Conservation (phyloP, 1,140 invertebrate species). For the Neomicropteryx cornuta region DNA sequence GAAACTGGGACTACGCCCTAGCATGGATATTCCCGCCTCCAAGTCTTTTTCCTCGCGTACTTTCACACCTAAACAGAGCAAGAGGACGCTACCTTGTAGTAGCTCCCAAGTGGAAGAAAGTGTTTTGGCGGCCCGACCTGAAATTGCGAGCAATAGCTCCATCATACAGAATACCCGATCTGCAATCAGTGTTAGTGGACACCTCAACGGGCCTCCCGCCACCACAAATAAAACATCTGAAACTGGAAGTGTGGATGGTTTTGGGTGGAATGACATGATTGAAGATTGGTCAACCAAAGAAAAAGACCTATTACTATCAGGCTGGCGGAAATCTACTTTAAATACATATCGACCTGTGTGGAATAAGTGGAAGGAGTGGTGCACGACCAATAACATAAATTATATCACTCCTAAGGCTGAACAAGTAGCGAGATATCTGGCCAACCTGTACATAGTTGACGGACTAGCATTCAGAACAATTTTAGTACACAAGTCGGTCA, state of each 20-base stretch:
- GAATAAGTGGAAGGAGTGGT: slow-evolving; percentile 11
- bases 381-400: too few relatives aligned
- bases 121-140: slow-evolving; percentile 6
- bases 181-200: slow-evolving; percentile 7
- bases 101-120: slow-evolving; percentile 8
- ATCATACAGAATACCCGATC: neutral
- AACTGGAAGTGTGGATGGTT: slow-evolving; percentile 11
- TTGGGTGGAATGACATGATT: slow-evolving; percentile 3
- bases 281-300: slow-evolving; percentile 9
- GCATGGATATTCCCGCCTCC: slow-evolving; percentile 18
- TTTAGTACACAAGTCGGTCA: too few relatives aligned
- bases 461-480: too few relatives aligned
- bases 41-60: slow-evolving; percentile 14
- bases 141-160: slow-evolving; percentile 3
- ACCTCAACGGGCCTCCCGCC: slow-evolving; percentile 7
- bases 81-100: slow-evolving; percentile 12
- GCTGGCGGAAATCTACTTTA: slow-evolving; percentile 9
- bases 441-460: too few relatives aligned
- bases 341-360: slow-evolving; percentile 10
- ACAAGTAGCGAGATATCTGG: too few relatives aligned
- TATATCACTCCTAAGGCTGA: too few relatives aligned
- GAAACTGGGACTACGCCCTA: slow-evolving; percentile 13
- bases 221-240: slow-evolving; percentile 5
- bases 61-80: slow-evolving; percentile 15
- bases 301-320: slow-evolving; percentile 4